Evolutionary conservation across 2,797 vertebrate genomes (phyloP).

Genomic region (Potorous gilbertii): DNA sequence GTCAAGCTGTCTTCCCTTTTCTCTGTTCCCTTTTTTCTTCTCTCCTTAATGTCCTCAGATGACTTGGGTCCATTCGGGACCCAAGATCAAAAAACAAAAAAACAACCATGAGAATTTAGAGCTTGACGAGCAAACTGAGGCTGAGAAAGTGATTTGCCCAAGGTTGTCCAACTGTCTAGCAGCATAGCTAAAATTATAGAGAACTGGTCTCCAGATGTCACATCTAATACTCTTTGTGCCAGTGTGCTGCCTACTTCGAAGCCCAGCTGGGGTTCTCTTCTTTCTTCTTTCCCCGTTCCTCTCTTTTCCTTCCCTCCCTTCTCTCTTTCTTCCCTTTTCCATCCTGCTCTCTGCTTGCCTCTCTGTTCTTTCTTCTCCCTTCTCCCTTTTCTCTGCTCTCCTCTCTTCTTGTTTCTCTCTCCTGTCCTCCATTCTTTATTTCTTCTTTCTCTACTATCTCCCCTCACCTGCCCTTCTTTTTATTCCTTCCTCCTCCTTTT

Average conservation of each 20-base stretch:
- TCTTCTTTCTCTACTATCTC: accelerated
- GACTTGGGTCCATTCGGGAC: not conserved
- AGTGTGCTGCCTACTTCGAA: not conserved
- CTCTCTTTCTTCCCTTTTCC: not conserved
- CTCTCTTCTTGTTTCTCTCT: not conserved
- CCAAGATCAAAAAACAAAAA: not conserved
- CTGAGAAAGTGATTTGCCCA: not conserved
- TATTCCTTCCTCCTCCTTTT: not conserved
- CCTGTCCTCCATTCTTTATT: not conserved
- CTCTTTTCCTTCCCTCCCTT: not conserved
- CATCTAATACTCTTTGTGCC: not conserved
- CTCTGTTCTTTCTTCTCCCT: not conserved
- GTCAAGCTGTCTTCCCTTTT: not conserved
- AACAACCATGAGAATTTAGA: not conserved
- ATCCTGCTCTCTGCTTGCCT: not conserved
- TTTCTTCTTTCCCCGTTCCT: not conserved
- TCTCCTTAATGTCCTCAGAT: not conserved
- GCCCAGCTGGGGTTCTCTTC: not conserved
- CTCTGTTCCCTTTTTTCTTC: not conserved
- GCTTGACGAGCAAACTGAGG: not conserved
- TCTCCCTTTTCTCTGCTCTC: not conserved
- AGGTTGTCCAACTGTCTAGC: not conserved
- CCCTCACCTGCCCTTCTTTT: not conserved
- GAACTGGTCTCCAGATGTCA: not conserved
- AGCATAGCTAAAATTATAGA: not conserved